A percentile compares a stretch with the other conserved stretches of the same genome.
phyloP scores from a whole-genome alignment of 1,140 invertebrate genomes.

The Mamestra configurata region DNA sequence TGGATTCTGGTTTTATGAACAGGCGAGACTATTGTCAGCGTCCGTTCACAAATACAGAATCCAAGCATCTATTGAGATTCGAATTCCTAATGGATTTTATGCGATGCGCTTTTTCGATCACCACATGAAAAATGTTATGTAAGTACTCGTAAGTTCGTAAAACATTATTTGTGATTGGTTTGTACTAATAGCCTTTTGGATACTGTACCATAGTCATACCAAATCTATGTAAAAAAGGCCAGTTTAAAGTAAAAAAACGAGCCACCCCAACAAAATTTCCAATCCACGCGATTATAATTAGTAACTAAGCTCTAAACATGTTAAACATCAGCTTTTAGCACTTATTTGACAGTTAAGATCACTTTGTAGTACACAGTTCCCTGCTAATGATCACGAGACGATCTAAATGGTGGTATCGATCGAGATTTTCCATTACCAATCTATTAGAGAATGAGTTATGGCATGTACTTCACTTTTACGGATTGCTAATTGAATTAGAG shows the following conservation, averaged over 20 bases:
- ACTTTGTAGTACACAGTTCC: background rate
- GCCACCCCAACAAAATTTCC: background rate
- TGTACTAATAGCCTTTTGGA: too few relatives aligned
- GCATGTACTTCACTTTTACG: conserved; percentile 14
- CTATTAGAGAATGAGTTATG: conserved; percentile 31
- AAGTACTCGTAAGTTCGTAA: too few relatives aligned
- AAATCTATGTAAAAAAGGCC: too few relatives aligned
- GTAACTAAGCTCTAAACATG: background rate
- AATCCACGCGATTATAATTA: conserved; percentile 2
- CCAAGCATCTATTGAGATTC: too few relatives aligned
- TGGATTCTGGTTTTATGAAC: too few relatives aligned
- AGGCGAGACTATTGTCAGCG: too few relatives aligned
- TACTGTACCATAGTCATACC: too few relatives aligned
- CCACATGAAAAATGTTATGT: too few relatives aligned
- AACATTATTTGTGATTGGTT: too few relatives aligned
- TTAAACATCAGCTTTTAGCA: background rate
- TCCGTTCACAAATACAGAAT: too few relatives aligned
- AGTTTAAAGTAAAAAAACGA: background rate
- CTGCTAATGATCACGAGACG: conserved; percentile 7
- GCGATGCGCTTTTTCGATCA: too few relatives aligned
- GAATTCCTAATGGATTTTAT: too few relatives aligned
- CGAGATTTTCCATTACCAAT: conserved; percentile 31
- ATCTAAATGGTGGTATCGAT: background rate
- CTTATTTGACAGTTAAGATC: background rate
- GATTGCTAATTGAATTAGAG: conserved; percentile 20